These are phyloP conservation scores for Lontra canadensis DNA, from an alignment of 2,113 vertebrate genomes.

Conservation along the genomic window DNA sequence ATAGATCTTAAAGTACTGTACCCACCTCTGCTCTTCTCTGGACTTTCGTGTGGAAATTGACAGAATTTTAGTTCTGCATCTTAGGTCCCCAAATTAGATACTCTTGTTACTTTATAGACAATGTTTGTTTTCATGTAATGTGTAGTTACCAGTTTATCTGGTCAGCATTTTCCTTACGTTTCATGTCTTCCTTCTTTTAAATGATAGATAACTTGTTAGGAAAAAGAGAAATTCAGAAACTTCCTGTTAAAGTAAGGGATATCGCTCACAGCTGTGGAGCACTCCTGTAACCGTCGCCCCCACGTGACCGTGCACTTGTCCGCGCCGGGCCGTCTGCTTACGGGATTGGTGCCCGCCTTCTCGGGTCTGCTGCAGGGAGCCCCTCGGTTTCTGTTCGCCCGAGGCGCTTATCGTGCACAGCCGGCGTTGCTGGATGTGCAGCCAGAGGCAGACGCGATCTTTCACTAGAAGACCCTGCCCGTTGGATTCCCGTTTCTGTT, in stretches of 20 bases:
- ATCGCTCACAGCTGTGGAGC: rapidly evolving
- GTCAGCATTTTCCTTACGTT: not conserved
- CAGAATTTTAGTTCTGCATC: not conserved
- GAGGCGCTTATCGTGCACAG: not conserved
- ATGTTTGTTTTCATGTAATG: not conserved
- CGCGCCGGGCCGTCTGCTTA: rapidly evolving
- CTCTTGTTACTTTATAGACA: not conserved
- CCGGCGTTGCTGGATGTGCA: too few relatives aligned
- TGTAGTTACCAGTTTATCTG: too few relatives aligned
- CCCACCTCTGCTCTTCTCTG: not conserved
- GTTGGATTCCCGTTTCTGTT: not conserved
- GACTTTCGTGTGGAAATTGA: not conserved
- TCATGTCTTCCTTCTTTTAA: not conserved
- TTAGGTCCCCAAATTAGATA: not conserved
- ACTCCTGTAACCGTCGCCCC: rapidly evolving
- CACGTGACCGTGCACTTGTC: not conserved
- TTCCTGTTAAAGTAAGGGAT: not conserved
- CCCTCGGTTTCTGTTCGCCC: not conserved
- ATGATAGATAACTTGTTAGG: not conserved
- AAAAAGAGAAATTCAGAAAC: not conserved
- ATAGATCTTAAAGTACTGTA: not conserved
- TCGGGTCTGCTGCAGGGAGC: not conserved
- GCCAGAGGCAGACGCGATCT: not conserved
- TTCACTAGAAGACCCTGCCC: not conserved
- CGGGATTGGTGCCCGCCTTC: not conserved